Conservation (phyloP, 2,888 invertebrate genomes). For the Theodoxus fluviatilis region DNA sequence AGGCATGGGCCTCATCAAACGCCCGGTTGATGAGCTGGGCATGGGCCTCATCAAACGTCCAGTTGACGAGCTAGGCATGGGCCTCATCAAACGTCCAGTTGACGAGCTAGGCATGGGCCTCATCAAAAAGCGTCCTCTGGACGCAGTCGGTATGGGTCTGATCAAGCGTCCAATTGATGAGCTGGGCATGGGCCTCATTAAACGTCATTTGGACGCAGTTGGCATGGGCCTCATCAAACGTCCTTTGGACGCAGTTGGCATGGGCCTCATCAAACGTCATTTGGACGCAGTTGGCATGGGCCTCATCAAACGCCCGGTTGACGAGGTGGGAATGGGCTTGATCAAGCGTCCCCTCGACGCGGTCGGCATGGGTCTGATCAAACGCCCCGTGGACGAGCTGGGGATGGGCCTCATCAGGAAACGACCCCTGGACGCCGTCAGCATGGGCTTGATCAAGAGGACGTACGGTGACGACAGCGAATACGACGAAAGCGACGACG, state of each 20-base stretch:
- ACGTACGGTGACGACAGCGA: conserved; percentile 6
- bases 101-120: conserved; percentile 9
- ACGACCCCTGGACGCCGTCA: conserved; percentile 15
- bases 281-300: conserved; percentile 19
- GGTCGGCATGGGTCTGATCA: conserved; percentile 22
- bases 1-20: conserved; percentile 14
- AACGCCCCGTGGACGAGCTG: neutral
- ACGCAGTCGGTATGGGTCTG: conserved; percentile 19
- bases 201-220: conserved; percentile 5
- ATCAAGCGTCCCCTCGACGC: conserved; percentile 22
- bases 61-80: conserved; percentile 9
- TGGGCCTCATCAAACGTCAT: conserved; percentile 17
- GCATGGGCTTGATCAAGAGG: conserved; percentile 19
- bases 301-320: conserved; percentile 20
- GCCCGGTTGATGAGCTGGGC: conserved; percentile 21
- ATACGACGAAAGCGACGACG: conserved; percentile 11
- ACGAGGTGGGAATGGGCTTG: conserved; percentile 19
- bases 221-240: conserved; percentile 21
- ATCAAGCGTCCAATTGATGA: conserved; percentile 25
- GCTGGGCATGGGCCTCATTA: conserved; percentile 17
- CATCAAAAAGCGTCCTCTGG: conserved; percentile 21
- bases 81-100: conserved; percentile 17
- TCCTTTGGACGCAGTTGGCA: conserved; percentile 14
- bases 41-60: conserved; percentile 21
- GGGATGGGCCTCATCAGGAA: conserved; percentile 20